phyloP scores from a whole-genome alignment of 30 jellyfish, hydroid and myxozoan genomes.

The Rhopilema esculentum region DNA sequence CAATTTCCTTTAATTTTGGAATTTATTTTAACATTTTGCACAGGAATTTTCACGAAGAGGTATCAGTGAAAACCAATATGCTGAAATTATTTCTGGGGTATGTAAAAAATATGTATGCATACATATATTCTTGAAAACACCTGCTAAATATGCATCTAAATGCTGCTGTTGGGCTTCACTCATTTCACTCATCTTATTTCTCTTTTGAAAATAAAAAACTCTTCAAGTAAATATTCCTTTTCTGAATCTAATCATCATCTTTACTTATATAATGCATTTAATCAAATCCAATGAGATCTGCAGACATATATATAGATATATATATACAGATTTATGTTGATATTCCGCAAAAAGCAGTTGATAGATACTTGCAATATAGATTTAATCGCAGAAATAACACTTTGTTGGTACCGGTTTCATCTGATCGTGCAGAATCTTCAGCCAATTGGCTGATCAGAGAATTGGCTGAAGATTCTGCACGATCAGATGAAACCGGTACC shows the following conservation, averaged over 20 bases:
- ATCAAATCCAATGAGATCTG: too few relatives aligned
- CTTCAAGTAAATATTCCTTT: background rate
- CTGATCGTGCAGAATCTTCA: background rate
- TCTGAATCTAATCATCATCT: background rate
- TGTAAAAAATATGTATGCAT: background rate
- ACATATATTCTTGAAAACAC: too few relatives aligned
- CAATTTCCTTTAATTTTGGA: too few relatives aligned
- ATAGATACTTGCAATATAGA: too few relatives aligned
- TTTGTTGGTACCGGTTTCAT: background rate
- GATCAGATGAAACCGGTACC: too few relatives aligned
- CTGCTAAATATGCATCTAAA: too few relatives aligned
- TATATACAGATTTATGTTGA: too few relatives aligned
- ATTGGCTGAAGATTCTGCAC: constrained; percentile 12
- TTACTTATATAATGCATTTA: background rate
- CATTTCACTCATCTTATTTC: background rate
- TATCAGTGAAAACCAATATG: background rate
- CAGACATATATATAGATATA: too few relatives aligned
- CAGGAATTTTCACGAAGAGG: constrained; percentile 10
- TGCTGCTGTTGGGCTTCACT: too few relatives aligned
- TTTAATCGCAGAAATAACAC: background rate
- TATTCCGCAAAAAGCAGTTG: too few relatives aligned
- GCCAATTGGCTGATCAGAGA: background rate
- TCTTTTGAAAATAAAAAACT: background rate
- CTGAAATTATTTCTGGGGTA: background rate
- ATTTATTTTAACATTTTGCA: background rate